These are phyloP conservation scores for Pipistrellus nathusii DNA, from an alignment of 2,797 vertebrate genomes.

Conservation along the genomic window DNA sequence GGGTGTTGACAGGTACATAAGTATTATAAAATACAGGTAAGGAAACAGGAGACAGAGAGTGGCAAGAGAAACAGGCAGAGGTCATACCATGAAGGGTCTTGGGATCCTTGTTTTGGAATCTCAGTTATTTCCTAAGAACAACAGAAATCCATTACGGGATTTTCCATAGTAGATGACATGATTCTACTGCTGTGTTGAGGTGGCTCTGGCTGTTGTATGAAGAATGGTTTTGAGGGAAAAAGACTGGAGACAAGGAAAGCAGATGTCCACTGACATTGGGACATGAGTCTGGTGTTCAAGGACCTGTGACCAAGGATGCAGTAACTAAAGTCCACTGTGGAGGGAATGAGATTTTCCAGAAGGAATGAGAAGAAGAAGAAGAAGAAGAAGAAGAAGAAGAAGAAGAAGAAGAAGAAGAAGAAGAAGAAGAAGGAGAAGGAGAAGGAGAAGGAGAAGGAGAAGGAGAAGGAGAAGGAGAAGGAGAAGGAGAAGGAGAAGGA, in stretches of 20 bases:
- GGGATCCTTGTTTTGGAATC: neutral
- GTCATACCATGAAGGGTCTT: neutral
- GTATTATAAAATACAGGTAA: neutral
- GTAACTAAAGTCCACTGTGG: neutral
- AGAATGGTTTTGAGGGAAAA: neutral
- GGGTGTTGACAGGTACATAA: neutral
- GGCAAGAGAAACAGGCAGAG: neutral
- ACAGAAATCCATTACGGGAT: neutral
- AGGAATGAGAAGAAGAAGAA: neutral
- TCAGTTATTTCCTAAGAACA: neutral
- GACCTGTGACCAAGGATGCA: neutral
- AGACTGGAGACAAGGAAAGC: neutral
- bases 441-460: no score
- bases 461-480: no score
- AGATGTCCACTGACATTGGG: neutral
- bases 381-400: no score
- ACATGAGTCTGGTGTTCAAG: neutral
- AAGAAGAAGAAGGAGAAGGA: fast-evolving
- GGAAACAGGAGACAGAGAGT: neutral
- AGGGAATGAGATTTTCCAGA: neutral
- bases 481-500: no score
- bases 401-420: no score
- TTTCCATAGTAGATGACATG: neutral
- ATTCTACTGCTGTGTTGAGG: neutral
- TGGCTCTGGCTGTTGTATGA: neutral